phyloP scores from a whole-genome alignment of 1,140 invertebrate species.

The Scaptomyza hsui region DNA sequence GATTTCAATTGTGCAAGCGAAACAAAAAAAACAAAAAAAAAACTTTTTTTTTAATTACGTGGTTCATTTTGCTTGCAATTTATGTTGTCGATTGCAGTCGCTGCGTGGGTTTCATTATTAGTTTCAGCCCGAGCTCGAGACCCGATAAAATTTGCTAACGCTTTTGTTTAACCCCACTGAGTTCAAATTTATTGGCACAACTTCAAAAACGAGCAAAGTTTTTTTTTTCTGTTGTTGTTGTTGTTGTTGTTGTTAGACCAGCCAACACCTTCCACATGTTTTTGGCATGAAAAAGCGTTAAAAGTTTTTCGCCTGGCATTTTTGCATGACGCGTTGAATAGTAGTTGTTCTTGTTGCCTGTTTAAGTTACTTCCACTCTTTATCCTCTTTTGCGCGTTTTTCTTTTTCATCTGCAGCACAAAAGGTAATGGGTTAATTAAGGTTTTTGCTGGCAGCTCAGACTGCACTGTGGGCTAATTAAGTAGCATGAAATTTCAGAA shows the following conservation, averaged over 20 bases:
- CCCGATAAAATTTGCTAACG: constrained; percentile 6
- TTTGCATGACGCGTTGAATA: constrained; percentile 64
- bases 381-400: constrained; percentile 1
- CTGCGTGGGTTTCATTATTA: constrained; percentile 28
- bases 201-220: constrained; percentile 64
- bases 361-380: not conserved
- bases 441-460: constrained; percentile 29
- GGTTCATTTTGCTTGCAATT: constrained; percentile 28
- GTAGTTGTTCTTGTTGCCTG: constrained; percentile 14
- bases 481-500: constrained; percentile 59
- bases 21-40: constrained; percentile 42
- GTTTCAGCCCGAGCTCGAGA: not conserved
- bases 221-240: no score
- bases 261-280: constrained; percentile 76
- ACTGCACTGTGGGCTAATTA: constrained; percentile 64
- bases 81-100: constrained; percentile 53
- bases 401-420: constrained; percentile 48
- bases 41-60: constrained; percentile 74
- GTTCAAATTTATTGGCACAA: constrained; percentile 70
- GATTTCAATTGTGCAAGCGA: constrained; percentile 56
- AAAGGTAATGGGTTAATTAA: constrained; percentile 74
- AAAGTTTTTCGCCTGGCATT: constrained; percentile 49
- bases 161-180: constrained; percentile 64
- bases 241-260: constrained; percentile 53
- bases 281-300: constrained; percentile 67